Evolutionary conservation across 1,140 invertebrate species (phyloP).

Genomic region (Danaus melanippus): DNA sequence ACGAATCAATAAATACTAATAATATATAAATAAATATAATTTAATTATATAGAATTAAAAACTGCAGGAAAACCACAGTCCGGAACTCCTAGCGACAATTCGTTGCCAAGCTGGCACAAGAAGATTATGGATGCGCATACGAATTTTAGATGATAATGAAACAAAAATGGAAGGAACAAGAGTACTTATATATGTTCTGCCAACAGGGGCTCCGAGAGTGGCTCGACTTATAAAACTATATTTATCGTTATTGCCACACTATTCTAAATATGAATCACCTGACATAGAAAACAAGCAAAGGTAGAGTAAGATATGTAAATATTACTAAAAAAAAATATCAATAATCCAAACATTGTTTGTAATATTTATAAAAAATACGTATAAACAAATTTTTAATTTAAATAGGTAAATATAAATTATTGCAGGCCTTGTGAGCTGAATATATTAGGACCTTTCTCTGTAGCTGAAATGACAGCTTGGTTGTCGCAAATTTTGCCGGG

Average conservation of each 20-base stretch:
- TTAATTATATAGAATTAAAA: too few relatives aligned
- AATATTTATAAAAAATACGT: too few relatives aligned
- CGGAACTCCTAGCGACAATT: slow-evolving; percentile 54
- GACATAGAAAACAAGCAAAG: slow-evolving; percentile 27
- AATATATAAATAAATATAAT: too few relatives aligned
- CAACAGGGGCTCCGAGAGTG: slow-evolving; percentile 53
- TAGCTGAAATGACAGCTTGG: slow-evolving; percentile 61
- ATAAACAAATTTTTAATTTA: too few relatives aligned
- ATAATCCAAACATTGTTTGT: too few relatives aligned
- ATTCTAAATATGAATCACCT: slow-evolving; percentile 45
- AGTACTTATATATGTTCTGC: slow-evolving; percentile 50
- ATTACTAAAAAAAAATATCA: neutral
- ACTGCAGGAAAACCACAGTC: slow-evolving; percentile 6
- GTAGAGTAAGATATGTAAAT: slow-evolving; percentile 14
- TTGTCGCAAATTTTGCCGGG: slow-evolving; percentile 48
- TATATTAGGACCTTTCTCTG: slow-evolving; percentile 55
- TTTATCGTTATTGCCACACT: slow-evolving; percentile 48
- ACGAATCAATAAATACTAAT: neutral
- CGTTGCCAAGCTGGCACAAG: slow-evolving; percentile 60
- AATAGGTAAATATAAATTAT: slow-evolving; percentile 1
- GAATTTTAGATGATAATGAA: slow-evolving; percentile 15
- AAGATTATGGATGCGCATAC: slow-evolving; percentile 49
- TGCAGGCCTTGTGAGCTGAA: slow-evolving; percentile 41
- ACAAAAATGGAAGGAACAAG: slow-evolving; percentile 27
- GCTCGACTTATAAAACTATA: slow-evolving; percentile 45